These are phyloP conservation scores for Sipha flava DNA, from an alignment of 1,140 invertebrate species.

Conservation along the genomic window DNA sequence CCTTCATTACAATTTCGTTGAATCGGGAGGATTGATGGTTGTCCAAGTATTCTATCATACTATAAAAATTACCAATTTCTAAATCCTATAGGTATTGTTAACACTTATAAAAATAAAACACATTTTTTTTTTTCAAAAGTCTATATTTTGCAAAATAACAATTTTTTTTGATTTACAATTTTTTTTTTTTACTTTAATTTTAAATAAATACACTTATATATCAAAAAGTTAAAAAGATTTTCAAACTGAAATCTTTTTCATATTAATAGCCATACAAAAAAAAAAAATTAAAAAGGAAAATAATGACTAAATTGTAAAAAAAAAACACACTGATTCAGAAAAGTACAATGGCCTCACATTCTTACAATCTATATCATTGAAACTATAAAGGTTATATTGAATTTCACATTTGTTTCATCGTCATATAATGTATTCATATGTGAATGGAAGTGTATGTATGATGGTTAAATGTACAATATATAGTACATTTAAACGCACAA, in stretches of 20 bases:
- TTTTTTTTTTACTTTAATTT: constrained; percentile 18
- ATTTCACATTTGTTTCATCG: not conserved
- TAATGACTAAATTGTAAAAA: constrained; percentile 27
- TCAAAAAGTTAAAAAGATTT: constrained; percentile 28
- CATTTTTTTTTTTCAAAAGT: constrained; percentile 19
- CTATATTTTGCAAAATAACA: constrained; percentile 32
- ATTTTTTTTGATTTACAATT: constrained; percentile 30
- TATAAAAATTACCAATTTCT: too few relatives aligned
- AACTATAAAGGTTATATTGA: not conserved
- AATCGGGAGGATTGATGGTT: too few relatives aligned
- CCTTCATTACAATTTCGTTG: too few relatives aligned
- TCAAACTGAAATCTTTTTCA: not conserved
- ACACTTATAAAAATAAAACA: too few relatives aligned
- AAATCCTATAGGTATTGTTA: too few relatives aligned
- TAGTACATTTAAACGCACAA: too few relatives aligned
- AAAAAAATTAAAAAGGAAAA: constrained; percentile 1
- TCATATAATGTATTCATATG: not conserved
- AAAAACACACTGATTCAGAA: constrained; percentile 18
- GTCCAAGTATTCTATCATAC: too few relatives aligned
- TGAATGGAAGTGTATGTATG: too few relatives aligned
- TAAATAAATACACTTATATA: constrained; percentile 31
- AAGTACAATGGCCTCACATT: constrained; percentile 29
- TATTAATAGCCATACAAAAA: constrained; percentile 21
- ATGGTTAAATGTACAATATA: too few relatives aligned
- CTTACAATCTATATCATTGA: constrained; percentile 21